Evolutionary conservation across 2,888 invertebrate species (phyloP).

Genomic region (Heteromyza rotundicornis): DNA sequence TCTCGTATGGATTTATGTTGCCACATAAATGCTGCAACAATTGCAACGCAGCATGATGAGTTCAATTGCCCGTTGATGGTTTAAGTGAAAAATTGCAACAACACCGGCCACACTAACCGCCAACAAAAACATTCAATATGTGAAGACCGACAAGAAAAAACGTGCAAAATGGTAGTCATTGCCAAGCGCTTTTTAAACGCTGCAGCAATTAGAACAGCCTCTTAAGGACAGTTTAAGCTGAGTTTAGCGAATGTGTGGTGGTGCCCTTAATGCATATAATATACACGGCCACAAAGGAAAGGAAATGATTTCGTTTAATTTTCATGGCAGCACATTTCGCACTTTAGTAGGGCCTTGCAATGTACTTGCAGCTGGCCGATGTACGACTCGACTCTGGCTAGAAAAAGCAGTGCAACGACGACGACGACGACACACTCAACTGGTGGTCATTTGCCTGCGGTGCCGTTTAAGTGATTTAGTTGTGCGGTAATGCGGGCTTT

Average conservation of each 20-base stretch:
- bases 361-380: too few relatives aligned
- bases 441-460: constrained; percentile 27
- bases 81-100: constrained; percentile 53
- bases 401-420: constrained; percentile 16
- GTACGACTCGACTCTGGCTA: background rate
- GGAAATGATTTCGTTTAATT: constrained; percentile 28
- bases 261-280: background rate
- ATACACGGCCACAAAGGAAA: background rate
- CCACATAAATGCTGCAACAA: too few relatives aligned
- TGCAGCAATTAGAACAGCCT: constrained; percentile 24
- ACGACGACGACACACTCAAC: background rate
- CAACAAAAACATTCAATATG: constrained; percentile 16
- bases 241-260: too few relatives aligned
- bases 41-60: constrained; percentile 50
- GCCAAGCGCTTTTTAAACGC: constrained; percentile 18
- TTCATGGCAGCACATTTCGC: constrained; percentile 17
- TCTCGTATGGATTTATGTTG: too few relatives aligned
- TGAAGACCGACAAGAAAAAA: background rate
- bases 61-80: constrained; percentile 37
- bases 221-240: constrained; percentile 22
- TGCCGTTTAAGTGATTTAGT: constrained; percentile 51
- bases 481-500: constrained; percentile 13
- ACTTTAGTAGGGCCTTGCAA: background rate
- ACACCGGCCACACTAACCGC: too few relatives aligned
- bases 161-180: constrained; percentile 3